Conservation (phyloP, 2,888 invertebrate genomes). For the Polymixis flavicincta region DNA sequence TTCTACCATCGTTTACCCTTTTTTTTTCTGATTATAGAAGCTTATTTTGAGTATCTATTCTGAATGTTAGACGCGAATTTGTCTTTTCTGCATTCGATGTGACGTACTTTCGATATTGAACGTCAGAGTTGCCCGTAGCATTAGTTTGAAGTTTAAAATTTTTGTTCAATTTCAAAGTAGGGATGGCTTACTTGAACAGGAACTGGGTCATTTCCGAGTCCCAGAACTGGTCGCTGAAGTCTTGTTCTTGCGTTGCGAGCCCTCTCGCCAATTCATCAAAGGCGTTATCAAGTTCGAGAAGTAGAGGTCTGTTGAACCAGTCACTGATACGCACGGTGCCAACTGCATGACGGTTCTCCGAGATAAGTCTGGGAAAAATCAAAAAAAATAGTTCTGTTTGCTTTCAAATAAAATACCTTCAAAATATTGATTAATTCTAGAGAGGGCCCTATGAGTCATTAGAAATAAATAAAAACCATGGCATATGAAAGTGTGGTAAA, state of each 20-base stretch:
- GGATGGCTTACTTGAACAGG: conserved; percentile 82
- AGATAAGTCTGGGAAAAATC: conserved; percentile 87
- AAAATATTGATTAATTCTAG: not conserved
- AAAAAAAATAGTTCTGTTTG: not conserved
- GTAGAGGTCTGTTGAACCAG: conserved; percentile 92
- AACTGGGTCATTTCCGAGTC: conserved; percentile 92
- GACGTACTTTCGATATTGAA: conserved; percentile 15
- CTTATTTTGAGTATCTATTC: conserved; percentile 22
- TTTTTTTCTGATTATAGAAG: conserved; percentile 26
- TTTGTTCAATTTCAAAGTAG: conserved; percentile 37
- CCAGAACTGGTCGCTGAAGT: conserved; percentile 94
- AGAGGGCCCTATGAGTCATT: not conserved
- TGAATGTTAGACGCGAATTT: conserved; percentile 7
- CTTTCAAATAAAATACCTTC: not conserved
- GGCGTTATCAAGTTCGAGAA: conserved; percentile 92
- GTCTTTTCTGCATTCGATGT: not conserved
- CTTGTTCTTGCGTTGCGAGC: conserved; percentile 94
- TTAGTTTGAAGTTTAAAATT: conserved; percentile 34
- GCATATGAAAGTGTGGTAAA: no score
- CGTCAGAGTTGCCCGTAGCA: not conserved
- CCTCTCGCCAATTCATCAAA: conserved; percentile 95
- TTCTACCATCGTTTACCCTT: conserved; percentile 42
- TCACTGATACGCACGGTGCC: conserved; percentile 93
- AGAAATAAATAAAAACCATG: not conserved
- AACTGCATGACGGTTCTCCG: conserved; percentile 89